phyloP scores from a whole-genome alignment of 1,140 invertebrate species.

The Drosophila persimilis region DNA sequence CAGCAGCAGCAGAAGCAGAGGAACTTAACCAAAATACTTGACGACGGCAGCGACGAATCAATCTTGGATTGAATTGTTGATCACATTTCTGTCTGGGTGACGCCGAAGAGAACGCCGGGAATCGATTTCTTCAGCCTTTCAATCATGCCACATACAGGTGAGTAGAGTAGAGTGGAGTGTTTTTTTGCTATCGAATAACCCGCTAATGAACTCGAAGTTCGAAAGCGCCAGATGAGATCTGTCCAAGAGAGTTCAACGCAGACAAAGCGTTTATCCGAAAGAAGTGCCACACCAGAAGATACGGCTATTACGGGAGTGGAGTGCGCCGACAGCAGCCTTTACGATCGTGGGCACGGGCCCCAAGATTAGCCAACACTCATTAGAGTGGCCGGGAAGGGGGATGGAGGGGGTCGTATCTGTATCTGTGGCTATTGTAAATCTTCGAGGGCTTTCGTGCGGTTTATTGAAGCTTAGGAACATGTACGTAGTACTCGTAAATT shows the following conservation, averaged over 20 bases:
- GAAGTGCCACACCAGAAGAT: conserved; percentile 16
- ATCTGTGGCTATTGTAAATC: conserved; percentile 26
- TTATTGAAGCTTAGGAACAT: conserved; percentile 19
- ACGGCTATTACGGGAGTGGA: conserved; percentile 36
- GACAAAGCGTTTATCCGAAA: conserved; percentile 1
- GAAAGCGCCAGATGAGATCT: conserved; percentile 49
- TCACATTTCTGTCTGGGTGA: conserved; percentile 22
- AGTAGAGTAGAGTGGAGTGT: conserved; percentile 15
- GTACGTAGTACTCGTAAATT: neutral
- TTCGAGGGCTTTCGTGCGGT: conserved; percentile 7
- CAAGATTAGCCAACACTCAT: conserved; percentile 29
- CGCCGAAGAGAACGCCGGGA: neutral
- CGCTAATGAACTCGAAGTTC: conserved; percentile 57
- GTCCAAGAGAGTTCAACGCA: too few species aligned
- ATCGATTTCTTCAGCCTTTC: conserved; percentile 23
- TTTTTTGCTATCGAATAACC: neutral
- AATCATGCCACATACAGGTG: conserved; percentile 75
- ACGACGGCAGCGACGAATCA: conserved; percentile 39
- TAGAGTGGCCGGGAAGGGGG: neutral
- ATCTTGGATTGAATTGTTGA: conserved; percentile 59
- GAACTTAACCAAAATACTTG: conserved; percentile 51
- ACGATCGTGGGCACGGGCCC: conserved; percentile 13
- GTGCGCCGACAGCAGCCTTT: conserved; percentile 20
- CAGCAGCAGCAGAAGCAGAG: conserved; percentile 22
- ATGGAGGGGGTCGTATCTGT: neutral